Evolutionary conservation across 1,140 invertebrate species (phyloP), one percentile per base, ranked within the genome.

Genomic region (Popillia japonica): DNA sequence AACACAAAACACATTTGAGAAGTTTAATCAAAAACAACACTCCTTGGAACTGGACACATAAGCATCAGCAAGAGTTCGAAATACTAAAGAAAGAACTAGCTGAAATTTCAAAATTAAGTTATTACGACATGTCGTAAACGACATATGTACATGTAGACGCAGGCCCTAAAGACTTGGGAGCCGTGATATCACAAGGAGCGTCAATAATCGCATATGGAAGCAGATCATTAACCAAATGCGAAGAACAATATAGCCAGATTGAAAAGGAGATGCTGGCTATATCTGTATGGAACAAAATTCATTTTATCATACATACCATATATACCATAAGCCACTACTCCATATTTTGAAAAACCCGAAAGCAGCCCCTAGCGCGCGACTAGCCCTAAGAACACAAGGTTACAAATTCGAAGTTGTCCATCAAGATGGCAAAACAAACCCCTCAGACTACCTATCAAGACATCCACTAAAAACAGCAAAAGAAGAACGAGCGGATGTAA

Each of bases 191-290:
- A 0, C 78, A 78, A 78, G 2, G 20, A 10, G 40, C 72, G 6
- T 55, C 23, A 76, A 78, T 78, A 14, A 73, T 79, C 3, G 59
- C 78, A 2, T 79, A 77, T 83, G 88, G 86, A 0, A 90, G 89
- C 17, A 81, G 87, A 48, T 85, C 87, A 4, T 80, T 91, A 14
- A 87, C 82, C 17, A 40, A 73, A 6, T 82, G 87, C 0, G 88
- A 92, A 81, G 80, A 83, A 78, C 88, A 87, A 7, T 91, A 91
- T 80, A 82, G 85, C 22, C 87, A 90, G 74, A 82, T 89, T 6
- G 89, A 92, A 72, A 88, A 87, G 79, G 90, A 92, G 83, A 88
- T 85, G 0, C 82, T 90, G 9, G 85, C 87, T 4, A 34, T 64
- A 59, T 85, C 90, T 55, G 76, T 89, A 55, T 88, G 85, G 83